Conservation (phyloP, 1,140 invertebrate species). For the Theocolax elegans region DNA sequence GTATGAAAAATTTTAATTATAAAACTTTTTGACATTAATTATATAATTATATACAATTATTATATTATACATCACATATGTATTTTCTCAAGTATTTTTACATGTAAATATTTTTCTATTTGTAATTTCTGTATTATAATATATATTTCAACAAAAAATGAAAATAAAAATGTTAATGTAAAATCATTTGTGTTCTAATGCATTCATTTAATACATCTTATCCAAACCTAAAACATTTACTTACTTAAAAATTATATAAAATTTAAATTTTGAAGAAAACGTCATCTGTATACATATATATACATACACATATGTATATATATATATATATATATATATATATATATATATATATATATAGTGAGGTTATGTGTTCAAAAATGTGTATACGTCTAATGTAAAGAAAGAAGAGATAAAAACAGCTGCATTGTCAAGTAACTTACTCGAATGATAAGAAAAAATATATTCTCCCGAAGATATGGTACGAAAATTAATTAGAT, state of each 20-base stretch:
- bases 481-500: constrained; percentile 4
- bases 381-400: not conserved
- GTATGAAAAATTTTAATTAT: too few relatives aligned
- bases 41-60: constrained; percentile 3
- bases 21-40: too few relatives aligned
- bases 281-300: not conserved
- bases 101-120: constrained; percentile 35
- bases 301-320: not conserved
- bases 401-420: not conserved
- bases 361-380: constrained; percentile 18
- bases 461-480: not conserved
- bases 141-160: constrained; percentile 6
- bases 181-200: not conserved
- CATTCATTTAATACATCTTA: not conserved
- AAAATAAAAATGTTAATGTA: constrained; percentile 25
- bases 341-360: too few relatives aligned
- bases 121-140: constrained; percentile 13
- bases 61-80: too few relatives aligned
- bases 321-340: not conserved
- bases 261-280: not conserved
- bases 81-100: constrained; percentile 21
- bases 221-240: too few relatives aligned
- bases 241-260: not conserved
- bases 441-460: constrained; percentile 21
- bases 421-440: not conserved